phyloP scores from a whole-genome alignment of 2,888 invertebrate genomes.

The Syritta pipiens region DNA sequence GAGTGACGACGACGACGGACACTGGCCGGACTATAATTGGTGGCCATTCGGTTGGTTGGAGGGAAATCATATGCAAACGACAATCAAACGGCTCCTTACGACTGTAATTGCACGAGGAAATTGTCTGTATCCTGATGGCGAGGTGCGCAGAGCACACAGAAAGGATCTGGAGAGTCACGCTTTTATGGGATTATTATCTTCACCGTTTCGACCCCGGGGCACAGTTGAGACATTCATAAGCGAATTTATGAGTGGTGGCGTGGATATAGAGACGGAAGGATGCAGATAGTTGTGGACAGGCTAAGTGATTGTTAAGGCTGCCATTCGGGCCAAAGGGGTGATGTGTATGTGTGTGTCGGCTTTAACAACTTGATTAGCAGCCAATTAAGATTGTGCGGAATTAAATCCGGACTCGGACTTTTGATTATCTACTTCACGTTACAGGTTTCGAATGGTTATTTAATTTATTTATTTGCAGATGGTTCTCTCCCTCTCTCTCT shows the following conservation, averaged over 20 bases:
- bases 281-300: conserved; percentile 12
- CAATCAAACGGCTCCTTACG: conserved; percentile 42
- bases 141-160: neutral
- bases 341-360: conserved; percentile 12
- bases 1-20: conserved; percentile 27
- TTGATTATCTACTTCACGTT: neutral
- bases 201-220: conserved; percentile 16
- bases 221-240: conserved; percentile 28
- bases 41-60: conserved; percentile 7
- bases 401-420: conserved; percentile 3
- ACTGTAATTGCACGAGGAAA: conserved; percentile 40
- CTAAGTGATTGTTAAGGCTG: conserved; percentile 52
- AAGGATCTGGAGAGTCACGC: neutral
- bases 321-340: neutral
- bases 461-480: conserved; percentile 8
- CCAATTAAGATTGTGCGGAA: conserved; percentile 56
- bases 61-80: conserved; percentile 42
- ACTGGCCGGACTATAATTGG: conserved; percentile 28
- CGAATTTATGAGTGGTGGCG: conserved; percentile 49
- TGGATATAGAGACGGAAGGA: conserved; percentile 15
- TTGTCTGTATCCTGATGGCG: conserved; percentile 14
- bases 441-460: conserved; percentile 1
- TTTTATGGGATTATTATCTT: conserved; percentile 64
- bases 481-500: too few relatives aligned
- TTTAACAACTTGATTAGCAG: conserved; percentile 66